A percentile compares a stretch with the other conserved stretches of the same genome.
Conservation (phyloP, 1,140 invertebrate species). For the Coptotermes formosanus region DNA sequence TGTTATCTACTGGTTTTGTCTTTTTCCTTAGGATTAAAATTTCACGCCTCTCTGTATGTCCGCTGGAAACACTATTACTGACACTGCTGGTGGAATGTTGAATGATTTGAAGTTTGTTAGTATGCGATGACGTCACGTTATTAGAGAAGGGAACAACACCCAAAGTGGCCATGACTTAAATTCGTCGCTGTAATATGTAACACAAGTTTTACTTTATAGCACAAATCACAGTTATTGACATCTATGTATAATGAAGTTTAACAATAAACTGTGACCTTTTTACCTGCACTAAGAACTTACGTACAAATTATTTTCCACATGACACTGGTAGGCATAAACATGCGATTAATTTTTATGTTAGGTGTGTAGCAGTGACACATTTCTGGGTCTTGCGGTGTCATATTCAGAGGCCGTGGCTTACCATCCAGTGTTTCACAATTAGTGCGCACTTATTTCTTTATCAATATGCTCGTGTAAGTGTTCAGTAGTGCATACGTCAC, state of each 20-base stretch:
- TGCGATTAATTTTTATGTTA: too few species aligned
- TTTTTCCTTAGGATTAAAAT: slow-evolving; percentile 20
- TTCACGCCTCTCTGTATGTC: background rate
- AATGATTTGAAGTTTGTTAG: slow-evolving; percentile 22
- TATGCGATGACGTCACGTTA: background rate
- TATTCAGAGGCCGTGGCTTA: background rate
- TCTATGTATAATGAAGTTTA: too few species aligned
- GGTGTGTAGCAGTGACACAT: too few species aligned
- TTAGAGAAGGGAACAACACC: background rate
- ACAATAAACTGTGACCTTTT: too few species aligned
- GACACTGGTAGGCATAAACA: too few species aligned
- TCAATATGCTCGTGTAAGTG: background rate
- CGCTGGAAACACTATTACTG: background rate
- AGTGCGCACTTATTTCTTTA: background rate
- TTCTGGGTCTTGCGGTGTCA: too few species aligned
- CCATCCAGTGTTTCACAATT: background rate
- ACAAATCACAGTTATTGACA: too few species aligned
- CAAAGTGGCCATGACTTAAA: slow-evolving; percentile 15
- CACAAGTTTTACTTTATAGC: too few species aligned
- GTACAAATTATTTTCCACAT: too few species aligned
- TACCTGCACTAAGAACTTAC: too few species aligned
- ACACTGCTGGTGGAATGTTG: background rate
- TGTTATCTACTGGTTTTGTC: background rate
- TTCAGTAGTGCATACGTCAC: background rate
- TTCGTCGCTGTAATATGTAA: background rate